Evolutionary conservation across 2,888 invertebrate species (phyloP).

Genomic region (Diplolepis rosae): DNA sequence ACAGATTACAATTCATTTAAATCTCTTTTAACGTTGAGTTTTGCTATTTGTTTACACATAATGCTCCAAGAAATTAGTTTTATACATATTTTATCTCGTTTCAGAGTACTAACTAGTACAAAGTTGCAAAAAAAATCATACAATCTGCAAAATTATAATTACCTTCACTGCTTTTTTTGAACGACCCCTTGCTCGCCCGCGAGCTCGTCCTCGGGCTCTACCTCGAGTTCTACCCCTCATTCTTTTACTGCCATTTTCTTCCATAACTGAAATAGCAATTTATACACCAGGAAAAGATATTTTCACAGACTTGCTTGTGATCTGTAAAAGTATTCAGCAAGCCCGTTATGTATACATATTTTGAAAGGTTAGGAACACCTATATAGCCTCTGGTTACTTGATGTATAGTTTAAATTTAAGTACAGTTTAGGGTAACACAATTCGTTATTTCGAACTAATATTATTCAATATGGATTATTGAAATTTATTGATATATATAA

Average conservation of each 20-base stretch:
- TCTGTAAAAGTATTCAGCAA: background rate
- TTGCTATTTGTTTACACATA: too few species aligned
- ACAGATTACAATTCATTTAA: too few species aligned
- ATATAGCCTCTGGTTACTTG: background rate
- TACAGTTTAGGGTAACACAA: background rate
- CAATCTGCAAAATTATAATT: conserved; percentile 28
- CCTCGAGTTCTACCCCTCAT: conserved; percentile 86
- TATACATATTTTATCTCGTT: too few species aligned
- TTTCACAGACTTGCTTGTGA: background rate
- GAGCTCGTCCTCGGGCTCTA: conserved; percentile 85
- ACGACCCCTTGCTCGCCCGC: conserved; percentile 81
- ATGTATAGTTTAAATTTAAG: background rate
- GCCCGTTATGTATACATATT: background rate
- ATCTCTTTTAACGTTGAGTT: too few species aligned
- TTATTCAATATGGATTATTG: background rate
- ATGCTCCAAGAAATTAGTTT: too few species aligned
- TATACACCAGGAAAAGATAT: background rate
- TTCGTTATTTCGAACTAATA: background rate
- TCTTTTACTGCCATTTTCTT: conserved; percentile 75
- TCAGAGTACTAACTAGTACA: too few species aligned
- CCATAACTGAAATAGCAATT: conserved; percentile 66
- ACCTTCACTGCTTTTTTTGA: conserved; percentile 85
- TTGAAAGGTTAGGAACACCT: conserved; percentile 8
- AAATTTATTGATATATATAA: background rate
- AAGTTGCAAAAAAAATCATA: background rate